These are phyloP conservation scores for Chorisops tibialis DNA, from an alignment of 2,888 invertebrate species.

Conservation along the genomic window DNA sequence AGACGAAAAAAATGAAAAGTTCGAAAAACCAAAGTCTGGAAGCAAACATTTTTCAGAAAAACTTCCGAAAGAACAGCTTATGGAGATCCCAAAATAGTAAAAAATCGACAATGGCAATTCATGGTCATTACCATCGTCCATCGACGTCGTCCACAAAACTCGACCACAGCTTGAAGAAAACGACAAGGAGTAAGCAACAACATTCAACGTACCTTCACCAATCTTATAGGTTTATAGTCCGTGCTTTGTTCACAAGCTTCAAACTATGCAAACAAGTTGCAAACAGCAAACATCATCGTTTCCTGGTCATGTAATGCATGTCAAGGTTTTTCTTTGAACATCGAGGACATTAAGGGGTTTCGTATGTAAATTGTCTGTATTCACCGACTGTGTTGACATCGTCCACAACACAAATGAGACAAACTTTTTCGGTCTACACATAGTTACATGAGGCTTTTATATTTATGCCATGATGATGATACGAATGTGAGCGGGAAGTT, in stretches of 20 bases:
- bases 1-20: no score
- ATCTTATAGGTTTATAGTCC: neutral
- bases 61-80: no score
- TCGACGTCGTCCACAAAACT: neutral
- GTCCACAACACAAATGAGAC: slow-evolving; percentile 1
- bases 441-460: no score
- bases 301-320: slow-evolving; percentile 39
- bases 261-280: slow-evolving; percentile 26
- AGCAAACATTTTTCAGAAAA: no score
- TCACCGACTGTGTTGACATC: slow-evolving; percentile 15
- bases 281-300: slow-evolving; percentile 38
- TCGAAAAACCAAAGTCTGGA: no score
- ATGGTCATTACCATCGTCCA: slow-evolving; percentile 21
- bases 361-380: slow-evolving; percentile 24
- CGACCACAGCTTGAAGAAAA: neutral
- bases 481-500: no score
- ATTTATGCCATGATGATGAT: no score
- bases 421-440: no score
- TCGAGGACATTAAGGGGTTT: slow-evolving; percentile 24
- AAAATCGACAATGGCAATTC: slow-evolving; percentile 16
- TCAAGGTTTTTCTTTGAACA: slow-evolving; percentile 37
- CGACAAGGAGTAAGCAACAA: neutral
- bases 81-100: neutral
- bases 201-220: neutral
- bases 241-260: neutral